Evolutionary conservation across 2,113 vertebrate species (phyloP), one percentile per base, ranked within the genome.

Genomic region (Aegypius monachus): DNA sequence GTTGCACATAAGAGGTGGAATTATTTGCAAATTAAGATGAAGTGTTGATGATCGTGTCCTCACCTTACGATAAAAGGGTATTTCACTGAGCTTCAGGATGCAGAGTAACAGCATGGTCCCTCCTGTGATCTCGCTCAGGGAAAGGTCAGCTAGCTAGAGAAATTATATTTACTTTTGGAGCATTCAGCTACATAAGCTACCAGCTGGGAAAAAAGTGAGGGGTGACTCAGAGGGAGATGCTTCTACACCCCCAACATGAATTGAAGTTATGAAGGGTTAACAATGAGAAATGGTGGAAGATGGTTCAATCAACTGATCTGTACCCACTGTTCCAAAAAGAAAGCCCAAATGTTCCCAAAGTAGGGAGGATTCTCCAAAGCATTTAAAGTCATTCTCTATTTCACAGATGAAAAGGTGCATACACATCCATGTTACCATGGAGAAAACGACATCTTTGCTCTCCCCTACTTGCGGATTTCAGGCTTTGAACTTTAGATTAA

Each of bases 401-500:
- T 93, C 86, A 84, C 66, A 95, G 95, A 91, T 95, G 43, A 93
- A 95, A 95, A 95, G 73, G 48, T 72, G 81, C 14, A 2, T 92
- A 88, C 77, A 81, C 58, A 88, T 93, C 77, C 77, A 78, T 53
- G 81, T 86, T 95, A 92, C 94, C 86, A 95, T 92, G 86, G 91
- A 95, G 86, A 95, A 95, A 86, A 82, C 2, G 8, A 91, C 27
- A 91, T 91, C 89, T 92, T 56, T 85, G 77, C 91, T 91, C 81
- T 92, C 65, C 55, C 61, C 73, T 92, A 85, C 83, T 87, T 81
- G 81, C 0, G 8, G 71, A 93, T 91, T 94, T 80, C 85, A 88
- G 79, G 65, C 91, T 93, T 95, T 96, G 91, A 96, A 92, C 81
- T 94, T 81, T 68, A 95, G 65, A 95, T 93, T 93, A 97, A 94